Conservation (phyloP, 2,888 invertebrate species). For the Urechis unicinctus region DNA sequence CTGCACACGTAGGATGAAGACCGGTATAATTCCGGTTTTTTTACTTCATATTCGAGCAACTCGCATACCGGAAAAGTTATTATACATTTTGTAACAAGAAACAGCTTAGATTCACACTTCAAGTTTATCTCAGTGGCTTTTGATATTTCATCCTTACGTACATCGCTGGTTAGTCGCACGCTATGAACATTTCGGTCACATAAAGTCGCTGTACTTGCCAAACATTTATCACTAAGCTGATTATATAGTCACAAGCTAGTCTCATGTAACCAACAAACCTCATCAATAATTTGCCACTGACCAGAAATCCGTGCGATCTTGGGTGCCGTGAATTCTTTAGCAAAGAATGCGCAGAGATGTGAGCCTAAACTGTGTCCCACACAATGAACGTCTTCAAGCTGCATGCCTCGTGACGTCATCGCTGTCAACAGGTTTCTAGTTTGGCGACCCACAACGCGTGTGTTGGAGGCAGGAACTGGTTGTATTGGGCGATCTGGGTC, state of each 20-base stretch:
- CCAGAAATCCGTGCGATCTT: conserved; percentile 5
- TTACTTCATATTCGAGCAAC: no score
- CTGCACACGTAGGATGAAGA: not conserved
- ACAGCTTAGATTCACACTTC: no score
- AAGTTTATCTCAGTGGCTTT: no score
- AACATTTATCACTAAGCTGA: no score
- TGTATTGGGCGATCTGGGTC: conserved; percentile 1
- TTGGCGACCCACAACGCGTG: conserved; percentile 6
- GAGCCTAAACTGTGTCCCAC: conserved; percentile 5
- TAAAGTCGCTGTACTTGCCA: no score
- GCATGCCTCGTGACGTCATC: not conserved
- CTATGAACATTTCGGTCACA: no score
- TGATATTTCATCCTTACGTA: no score
- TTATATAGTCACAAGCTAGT: no score
- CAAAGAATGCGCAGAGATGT: conserved; percentile 6
- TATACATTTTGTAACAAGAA: no score
- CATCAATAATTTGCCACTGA: not conserved
- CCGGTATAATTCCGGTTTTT: not conserved
- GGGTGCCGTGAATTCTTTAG: not conserved
- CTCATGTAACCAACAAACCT: no score
- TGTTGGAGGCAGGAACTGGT: conserved; percentile 6
- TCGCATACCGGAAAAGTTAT: no score
- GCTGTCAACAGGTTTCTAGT: conserved; percentile 1
- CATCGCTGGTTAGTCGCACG: no score
- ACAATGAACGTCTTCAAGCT: conserved; percentile 3